Base-by-base conservation (phyloP, 30 jellyfish, hydroid and myxozoan species). In the Nemopilema nomurai region DNA sequence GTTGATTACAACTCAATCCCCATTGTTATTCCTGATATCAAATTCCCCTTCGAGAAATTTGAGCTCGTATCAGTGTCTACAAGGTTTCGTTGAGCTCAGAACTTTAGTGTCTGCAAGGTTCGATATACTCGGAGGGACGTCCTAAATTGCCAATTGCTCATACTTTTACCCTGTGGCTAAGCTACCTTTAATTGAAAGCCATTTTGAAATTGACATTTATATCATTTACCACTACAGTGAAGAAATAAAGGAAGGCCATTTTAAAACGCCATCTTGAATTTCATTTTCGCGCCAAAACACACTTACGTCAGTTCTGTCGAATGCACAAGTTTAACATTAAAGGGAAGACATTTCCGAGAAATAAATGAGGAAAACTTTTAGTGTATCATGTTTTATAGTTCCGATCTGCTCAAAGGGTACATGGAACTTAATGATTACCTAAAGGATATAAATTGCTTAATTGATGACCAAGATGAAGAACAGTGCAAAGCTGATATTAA, bases 251-350 rank as follows among this genome's bases (percentile, higher is more conserved):
- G 9, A 49, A 18, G 66, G 87, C 87, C 87, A 77, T 77, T 77
- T 22, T 77, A 53, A 31, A 63, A 8, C 30, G 87, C 87, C 87
- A 77, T 77, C 62, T 77, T 77, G 87, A 53, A 62, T 7, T 31
- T 27, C 6, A 22, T 20, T 64, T 79, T 79, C 81, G 76, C 89
- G 89, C 89, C 89, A 79, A 79, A 79, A 57, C 17, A 28, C 62
- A 27, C 30, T n/a, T 1, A 63, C 57, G 57, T 41, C 57, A 41
- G 57, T 41, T 41, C 13, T 41, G 13, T 13, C 57, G 13, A 41
- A 41, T 3, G 57, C 57, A 6, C 57, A 6, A 41, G 13, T 41
- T 13, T 41, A 41, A 13, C 13, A 3, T 13, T 41, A 41, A 41
- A 41, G 57, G 57, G 13, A 41, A 3, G 57, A 41, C 6, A 41